Conservation (phyloP, 2,888 invertebrate genomes). For the Rotaria socialis region DNA sequence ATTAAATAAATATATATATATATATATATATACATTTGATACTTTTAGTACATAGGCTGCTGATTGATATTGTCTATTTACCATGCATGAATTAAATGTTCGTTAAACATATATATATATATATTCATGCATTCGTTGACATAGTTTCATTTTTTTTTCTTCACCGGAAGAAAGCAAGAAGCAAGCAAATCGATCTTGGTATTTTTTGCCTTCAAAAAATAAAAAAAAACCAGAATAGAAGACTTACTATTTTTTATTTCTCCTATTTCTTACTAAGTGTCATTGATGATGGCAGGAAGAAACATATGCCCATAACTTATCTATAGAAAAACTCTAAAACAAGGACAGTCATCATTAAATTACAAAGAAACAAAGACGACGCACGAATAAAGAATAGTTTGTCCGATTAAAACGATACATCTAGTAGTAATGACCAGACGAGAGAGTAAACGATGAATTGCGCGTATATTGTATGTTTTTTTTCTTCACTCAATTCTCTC, state of each 20-base stretch:
- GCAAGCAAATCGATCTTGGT: not conserved
- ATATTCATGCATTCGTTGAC: not conserved
- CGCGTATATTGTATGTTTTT: not conserved
- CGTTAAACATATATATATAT: not conserved
- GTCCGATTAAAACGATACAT: not conserved
- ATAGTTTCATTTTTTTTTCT: not conserved
- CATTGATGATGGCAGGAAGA: not conserved
- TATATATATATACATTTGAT: not conserved
- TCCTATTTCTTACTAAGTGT: not conserved
- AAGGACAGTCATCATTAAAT: constrained; percentile 5
- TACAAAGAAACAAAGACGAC: not conserved
- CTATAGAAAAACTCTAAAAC: not conserved
- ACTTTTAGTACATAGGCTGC: not conserved
- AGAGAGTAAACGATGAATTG: constrained; percentile 1
- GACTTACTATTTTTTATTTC: not conserved
- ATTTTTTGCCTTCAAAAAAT: not conserved
- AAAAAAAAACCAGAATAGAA: not conserved
- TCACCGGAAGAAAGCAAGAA: not conserved
- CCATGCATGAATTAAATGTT: not conserved
- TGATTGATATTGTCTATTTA: not conserved
- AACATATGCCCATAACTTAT: constrained; percentile 12
- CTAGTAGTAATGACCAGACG: constrained; percentile 1
- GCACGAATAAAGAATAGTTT: not conserved
- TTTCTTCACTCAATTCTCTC: constrained; percentile 8
- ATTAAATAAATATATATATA: not conserved